Percentiles rank a stretch among this genome's conserved stretches.
Conservation (phyloP, 2,113 vertebrate species). For the Pygoscelis antarcticus region DNA sequence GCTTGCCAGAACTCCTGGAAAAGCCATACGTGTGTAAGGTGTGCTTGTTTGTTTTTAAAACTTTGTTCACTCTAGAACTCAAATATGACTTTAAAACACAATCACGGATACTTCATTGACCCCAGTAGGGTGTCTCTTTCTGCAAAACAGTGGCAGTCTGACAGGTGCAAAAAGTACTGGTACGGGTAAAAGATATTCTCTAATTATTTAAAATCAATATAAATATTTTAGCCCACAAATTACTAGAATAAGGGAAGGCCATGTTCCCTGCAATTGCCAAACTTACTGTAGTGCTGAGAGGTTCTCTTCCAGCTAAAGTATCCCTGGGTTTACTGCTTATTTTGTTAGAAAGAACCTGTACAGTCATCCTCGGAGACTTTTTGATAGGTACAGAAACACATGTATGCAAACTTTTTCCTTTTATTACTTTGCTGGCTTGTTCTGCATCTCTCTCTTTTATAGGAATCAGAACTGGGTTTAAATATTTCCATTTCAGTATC, state of each 20-base stretch:
- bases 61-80: neutral
- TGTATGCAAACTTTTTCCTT: neutral
- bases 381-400: neutral
- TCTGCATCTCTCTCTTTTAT: neutral
- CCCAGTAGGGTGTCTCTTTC: neutral
- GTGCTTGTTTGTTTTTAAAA: neutral
- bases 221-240: neutral
- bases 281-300: neutral
- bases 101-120: too few relatives aligned
- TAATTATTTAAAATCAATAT: neutral
- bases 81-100: neutral
- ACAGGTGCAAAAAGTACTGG: neutral
- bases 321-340: neutral
- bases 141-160: neutral
- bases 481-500: neutral
- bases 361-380: neutral
- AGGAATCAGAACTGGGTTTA: neutral
- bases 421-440: neutral
- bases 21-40: rapidly evolving
- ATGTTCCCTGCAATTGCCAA: neutral
- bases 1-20: neutral
- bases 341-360: neutral
- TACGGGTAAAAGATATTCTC: neutral
- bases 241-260: neutral
- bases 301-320: neutral